Evolutionary conservation across 2,113 vertebrate genomes (phyloP).

Genomic region (Synchiropus splendidus): DNA sequence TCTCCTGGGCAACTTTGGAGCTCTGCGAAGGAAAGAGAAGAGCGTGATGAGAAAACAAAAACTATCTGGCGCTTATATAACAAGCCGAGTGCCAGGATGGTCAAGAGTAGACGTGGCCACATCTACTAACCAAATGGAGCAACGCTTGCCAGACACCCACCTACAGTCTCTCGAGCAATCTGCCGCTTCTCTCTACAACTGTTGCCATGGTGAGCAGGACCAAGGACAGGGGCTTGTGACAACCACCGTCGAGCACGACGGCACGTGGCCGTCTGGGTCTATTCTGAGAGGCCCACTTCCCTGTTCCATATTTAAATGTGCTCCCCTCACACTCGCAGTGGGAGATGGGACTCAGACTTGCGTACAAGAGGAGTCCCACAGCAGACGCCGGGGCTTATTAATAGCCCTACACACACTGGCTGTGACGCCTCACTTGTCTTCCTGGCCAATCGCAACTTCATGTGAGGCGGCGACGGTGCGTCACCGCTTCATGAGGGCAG

Average conservation of each 20-base stretch:
- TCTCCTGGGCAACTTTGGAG: too few relatives aligned
- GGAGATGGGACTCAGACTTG: conserved; percentile 13
- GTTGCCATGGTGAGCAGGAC: conserved; percentile 54
- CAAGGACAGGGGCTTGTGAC: conserved; percentile 43
- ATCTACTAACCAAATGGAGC: conserved; percentile 36
- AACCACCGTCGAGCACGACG: conserved; percentile 49
- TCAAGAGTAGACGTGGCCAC: too few relatives aligned
- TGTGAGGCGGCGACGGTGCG: too few relatives aligned
- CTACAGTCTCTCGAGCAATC: conserved; percentile 64
- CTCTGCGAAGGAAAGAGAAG: too few relatives aligned
- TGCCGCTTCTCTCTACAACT: conserved; percentile 51
- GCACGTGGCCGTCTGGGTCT: conserved; percentile 52
- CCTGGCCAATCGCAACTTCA: too few relatives aligned
- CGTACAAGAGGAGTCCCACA: conserved; percentile 19
- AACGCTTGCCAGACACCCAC: conserved; percentile 41
- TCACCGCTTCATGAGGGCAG: too few relatives aligned
- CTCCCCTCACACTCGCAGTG: conserved; percentile 13
- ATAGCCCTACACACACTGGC: conserved; percentile 40
- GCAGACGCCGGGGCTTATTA: conserved; percentile 33
- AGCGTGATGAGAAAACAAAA: too few relatives aligned
- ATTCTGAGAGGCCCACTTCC: conserved; percentile 54
- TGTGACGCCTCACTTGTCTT: conserved; percentile 16
- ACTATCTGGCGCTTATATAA: too few relatives aligned
- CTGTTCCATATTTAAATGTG: conserved; percentile 54
- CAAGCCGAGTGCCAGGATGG: too few relatives aligned